These are phyloP conservation scores for Leucophenga varia DNA, from an alignment of 1,140 invertebrate species.

Conservation along the genomic window DNA sequence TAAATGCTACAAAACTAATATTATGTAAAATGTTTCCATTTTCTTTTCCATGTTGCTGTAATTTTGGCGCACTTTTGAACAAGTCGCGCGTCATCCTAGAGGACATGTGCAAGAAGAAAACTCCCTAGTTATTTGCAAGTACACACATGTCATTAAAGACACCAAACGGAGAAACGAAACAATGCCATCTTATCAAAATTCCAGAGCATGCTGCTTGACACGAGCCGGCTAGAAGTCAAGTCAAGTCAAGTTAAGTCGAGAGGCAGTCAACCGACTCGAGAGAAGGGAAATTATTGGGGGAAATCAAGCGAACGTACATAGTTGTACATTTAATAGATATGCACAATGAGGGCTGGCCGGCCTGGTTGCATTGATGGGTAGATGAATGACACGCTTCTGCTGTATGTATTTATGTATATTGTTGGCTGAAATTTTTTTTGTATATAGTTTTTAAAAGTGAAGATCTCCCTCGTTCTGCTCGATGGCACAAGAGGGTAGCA, in stretches of 20 bases:
- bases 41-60: too few species aligned
- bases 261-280: too few species aligned
- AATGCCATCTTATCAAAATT: too few species aligned
- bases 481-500: conserved; percentile 13
- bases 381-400: not conserved
- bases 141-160: conserved; percentile 19
- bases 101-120: conserved; percentile 35
- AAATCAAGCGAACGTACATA: too few species aligned
- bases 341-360: conserved; percentile 37
- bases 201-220: conserved; percentile 38
- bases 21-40: too few species aligned
- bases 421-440: too few species aligned
- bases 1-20: too few species aligned
- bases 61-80: conserved; percentile 50
- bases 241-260: too few species aligned
- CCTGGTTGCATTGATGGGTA: conserved; percentile 1
- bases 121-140: too few species aligned
- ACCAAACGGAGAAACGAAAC: too few species aligned
- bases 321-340: too few species aligned
- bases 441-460: not conserved
- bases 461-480: conserved; percentile 34
- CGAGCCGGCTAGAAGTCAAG: conserved; percentile 30
- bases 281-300: conserved; percentile 30
- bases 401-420: too few species aligned
- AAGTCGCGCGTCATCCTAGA: conserved; percentile 21